Percentiles rank a stretch among this genome's conserved stretches.
Conservation (phyloP, 2,888 invertebrate genomes). For the Coleophora flavipennella region DNA sequence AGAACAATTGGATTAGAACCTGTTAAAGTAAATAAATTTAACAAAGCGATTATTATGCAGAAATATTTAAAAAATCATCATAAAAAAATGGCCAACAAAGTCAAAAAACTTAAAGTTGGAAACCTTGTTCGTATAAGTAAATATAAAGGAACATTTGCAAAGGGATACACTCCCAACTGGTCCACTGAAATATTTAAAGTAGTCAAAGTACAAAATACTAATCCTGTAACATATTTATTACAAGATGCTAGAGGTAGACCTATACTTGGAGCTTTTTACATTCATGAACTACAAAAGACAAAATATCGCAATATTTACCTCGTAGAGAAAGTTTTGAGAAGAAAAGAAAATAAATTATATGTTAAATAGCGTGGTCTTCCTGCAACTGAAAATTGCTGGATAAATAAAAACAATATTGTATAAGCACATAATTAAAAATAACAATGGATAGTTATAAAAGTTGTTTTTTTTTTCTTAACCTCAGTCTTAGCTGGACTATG, state of each 20-base stretch:
- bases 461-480: not conserved
- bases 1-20: too few species aligned
- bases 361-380: conserved; percentile 1
- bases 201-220: conserved; percentile 22
- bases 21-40: too few species aligned
- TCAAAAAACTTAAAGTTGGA: conserved; percentile 16
- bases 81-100: too few species aligned
- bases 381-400: not conserved
- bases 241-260: conserved; percentile 21
- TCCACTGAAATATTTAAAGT: too few species aligned
- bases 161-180: conserved; percentile 28
- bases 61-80: too few species aligned
- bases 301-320: conserved; percentile 27
- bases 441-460: not conserved
- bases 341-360: too few species aligned
- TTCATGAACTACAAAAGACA: conserved; percentile 26
- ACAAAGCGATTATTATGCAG: too few species aligned
- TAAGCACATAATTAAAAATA: not conserved
- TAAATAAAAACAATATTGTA: not conserved
- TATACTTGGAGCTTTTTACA: conserved; percentile 31
- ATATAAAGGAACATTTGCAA: conserved; percentile 17
- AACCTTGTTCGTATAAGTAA: conserved; percentile 19
- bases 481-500: not conserved
- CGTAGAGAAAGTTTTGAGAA: conserved; percentile 22
- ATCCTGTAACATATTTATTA: conserved; percentile 24